Evolutionary conservation across 2,888 invertebrate species (phyloP).

Genomic region (Rhabditoides inermis): DNA sequence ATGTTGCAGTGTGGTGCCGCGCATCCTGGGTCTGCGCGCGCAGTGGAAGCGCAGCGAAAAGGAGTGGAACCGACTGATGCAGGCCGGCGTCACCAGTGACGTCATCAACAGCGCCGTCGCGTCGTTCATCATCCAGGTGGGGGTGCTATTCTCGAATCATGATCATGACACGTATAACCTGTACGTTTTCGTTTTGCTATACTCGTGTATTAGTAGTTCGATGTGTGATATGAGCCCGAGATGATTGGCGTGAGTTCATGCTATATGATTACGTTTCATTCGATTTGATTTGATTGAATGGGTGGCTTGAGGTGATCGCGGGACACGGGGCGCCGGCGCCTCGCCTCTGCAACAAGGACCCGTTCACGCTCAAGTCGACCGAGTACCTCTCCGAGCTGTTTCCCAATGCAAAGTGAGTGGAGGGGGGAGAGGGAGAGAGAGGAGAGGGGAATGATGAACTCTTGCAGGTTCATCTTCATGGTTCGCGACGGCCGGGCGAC

Average conservation of each 20-base stretch:
- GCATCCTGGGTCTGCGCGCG: conserved; percentile 84
- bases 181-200: no score
- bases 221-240: no score
- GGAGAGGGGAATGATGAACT: no score
- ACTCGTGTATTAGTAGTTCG: no score
- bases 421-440: no score
- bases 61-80: conserved; percentile 68
- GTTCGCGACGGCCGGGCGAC: conserved; percentile 95
- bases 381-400: conserved; percentile 86
- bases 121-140: conserved; percentile 68
- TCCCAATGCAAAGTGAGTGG: conserved; percentile 93
- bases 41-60: conserved; percentile 91
- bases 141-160: background rate
- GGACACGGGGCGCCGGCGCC: conserved; percentile 84
- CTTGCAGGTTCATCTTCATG: no score
- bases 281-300: background rate
- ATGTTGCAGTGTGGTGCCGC: no score
- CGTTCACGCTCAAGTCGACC: conserved; percentile 91
- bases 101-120: conserved; percentile 90
- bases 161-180: no score
- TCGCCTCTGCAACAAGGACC: conserved; percentile 95
- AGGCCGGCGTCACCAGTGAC: conserved; percentile 84
- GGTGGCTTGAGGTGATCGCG: conserved; percentile 67
- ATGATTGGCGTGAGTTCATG: no score
- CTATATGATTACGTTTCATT: background rate